Base-by-base conservation (phyloP, 2,888 invertebrate genomes). In the Pelosia muscerda region DNA sequence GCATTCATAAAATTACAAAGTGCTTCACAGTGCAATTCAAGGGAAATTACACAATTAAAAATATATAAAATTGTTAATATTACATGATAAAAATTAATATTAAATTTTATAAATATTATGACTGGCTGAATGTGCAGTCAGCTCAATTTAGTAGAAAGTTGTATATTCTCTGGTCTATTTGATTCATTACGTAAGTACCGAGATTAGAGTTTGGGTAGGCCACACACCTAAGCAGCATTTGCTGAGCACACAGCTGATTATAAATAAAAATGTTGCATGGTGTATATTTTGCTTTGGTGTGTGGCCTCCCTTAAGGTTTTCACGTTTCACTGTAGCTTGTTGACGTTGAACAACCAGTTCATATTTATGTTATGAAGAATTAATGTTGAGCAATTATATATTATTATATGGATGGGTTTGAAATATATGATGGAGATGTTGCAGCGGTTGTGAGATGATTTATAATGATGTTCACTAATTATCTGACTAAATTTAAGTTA, bases 361-460 rank as follows among this genome's bases (percentile, higher is more conserved):
- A n/a, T 86, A 83, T 86, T 87, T 87, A 83, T 88, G 89, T 91
- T 88, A 84, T 65, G 75, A 76, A 76, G 76, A 86, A 84, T 74
- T 83, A 81, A 87, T 89, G 90, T 91, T 91, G 87, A 87, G 84
- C 84, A 85, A 87, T 89, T 84, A 86, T 86, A 90, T 86, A 15
- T 26, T 90, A 88, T 89, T 91, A 84, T 90, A 89, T 91, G 88
- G 81, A 87, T 86, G 86, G 89, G 87, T 90, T 90, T 86, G 90
- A 88, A 88, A 87, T 90, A 86, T 91, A 90, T 90, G 87, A 86
- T 76, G 88, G 86, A 86, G 84, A 89, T 92, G 94, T 95, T 95
- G 94, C 92, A 90, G 94, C 87, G 94, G 95, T 95, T 95, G 95
- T 95, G 95, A 95, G 93, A 94, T 92, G 94, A 93, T 94, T 91